Percentiles rank a stretch among this genome's conserved stretches.
phyloP scores from a whole-genome alignment of 2,113 vertebrate species.

The Paratilapia polleni region DNA sequence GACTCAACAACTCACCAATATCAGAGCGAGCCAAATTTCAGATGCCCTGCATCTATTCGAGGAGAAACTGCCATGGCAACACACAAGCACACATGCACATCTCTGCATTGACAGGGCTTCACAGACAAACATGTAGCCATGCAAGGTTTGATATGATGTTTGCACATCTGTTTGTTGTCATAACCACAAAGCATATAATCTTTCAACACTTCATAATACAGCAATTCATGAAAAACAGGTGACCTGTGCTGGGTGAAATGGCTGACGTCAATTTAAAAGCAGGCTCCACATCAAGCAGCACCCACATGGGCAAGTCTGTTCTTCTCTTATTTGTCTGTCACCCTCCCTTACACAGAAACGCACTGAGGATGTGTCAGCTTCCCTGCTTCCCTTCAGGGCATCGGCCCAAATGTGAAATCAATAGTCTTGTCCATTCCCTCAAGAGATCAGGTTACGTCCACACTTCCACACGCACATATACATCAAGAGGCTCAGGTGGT shows the following conservation, averaged over 20 bases:
- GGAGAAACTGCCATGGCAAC: conserved; percentile 36
- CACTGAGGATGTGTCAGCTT: conserved; percentile 44
- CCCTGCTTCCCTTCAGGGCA: conserved; percentile 43
- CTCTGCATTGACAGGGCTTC: neutral
- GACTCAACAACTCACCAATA: neutral
- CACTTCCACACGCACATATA: neutral
- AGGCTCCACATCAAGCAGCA: neutral
- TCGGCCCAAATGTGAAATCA: conserved; percentile 62
- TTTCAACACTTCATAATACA: neutral
- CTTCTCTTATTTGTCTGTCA: neutral
- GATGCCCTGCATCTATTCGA: conserved; percentile 19
- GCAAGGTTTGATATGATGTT: neutral
- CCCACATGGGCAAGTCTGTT: neutral
- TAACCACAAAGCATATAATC: neutral
- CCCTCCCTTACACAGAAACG: neutral
- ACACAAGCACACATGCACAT: neutral
- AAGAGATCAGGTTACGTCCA: conserved; percentile 54
- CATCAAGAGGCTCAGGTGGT: conserved; percentile 54
- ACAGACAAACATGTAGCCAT: neutral
- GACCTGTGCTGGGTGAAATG: neutral
- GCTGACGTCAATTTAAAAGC: neutral
- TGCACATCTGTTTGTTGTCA: neutral
- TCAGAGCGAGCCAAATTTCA: conserved; percentile 22
- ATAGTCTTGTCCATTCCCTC: conserved; percentile 63
- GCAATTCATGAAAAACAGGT: neutral